Evolutionary conservation across 2,888 invertebrate genomes (phyloP).

Genomic region (Xanthostigma xanthostigma): DNA sequence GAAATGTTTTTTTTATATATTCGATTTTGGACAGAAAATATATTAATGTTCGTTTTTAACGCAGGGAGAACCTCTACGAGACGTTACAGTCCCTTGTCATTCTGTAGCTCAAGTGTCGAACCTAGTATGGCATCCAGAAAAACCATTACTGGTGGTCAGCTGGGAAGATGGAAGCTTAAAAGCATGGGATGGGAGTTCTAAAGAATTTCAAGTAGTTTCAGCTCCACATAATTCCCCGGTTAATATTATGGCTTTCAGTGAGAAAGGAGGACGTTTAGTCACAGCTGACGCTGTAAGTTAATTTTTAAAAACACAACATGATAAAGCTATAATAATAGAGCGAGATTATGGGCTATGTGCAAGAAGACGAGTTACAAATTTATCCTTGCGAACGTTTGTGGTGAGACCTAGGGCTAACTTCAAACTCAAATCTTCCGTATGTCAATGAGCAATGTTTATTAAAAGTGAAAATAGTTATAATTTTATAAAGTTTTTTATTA

Average conservation of each 20-base stretch:
- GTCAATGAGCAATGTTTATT: too few species aligned
- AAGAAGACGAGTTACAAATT: too few species aligned
- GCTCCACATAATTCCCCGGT: conserved; percentile 55
- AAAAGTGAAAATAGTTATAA: too few species aligned
- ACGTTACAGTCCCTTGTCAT: conserved; percentile 61
- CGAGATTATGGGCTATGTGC: too few species aligned
- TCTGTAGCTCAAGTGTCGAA: conserved; percentile 67
- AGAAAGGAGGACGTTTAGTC: conserved; percentile 68
- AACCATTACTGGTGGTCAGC: conserved; percentile 65
- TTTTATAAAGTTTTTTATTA: too few species aligned
- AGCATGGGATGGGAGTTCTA: conserved; percentile 59
- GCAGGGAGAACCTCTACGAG: conserved; percentile 59
- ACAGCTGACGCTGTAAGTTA: conserved; percentile 62
- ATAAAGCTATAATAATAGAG: too few species aligned
- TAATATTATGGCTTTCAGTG: conserved; percentile 54
- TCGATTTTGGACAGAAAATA: conserved; percentile 6
- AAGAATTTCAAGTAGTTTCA: conserved; percentile 48
- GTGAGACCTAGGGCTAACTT: too few species aligned
- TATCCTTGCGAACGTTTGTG: too few species aligned
- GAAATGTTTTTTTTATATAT: conserved; percentile 7
- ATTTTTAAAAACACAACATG: not conserved
- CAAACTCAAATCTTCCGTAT: too few species aligned
- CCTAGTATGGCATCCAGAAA: conserved; percentile 79
- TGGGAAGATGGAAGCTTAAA: conserved; percentile 89
- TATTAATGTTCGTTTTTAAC: conserved; percentile 14